Evolutionary conservation across 2,797 vertebrate species (phyloP).

Genomic region (Emydoidea blandingii): DNA sequence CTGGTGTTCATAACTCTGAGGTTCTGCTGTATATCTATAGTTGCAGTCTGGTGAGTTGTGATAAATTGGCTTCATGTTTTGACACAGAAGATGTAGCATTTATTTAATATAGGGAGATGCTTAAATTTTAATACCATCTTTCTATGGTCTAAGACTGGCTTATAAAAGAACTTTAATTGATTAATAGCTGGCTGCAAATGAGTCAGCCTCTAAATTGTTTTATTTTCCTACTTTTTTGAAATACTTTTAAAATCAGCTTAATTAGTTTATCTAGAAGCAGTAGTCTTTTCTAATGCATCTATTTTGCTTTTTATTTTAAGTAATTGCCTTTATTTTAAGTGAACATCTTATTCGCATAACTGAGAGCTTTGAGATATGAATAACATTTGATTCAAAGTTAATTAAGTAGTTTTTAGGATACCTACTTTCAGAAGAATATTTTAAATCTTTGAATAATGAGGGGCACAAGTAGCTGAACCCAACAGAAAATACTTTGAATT

Average conservation of each 20-base stretch:
- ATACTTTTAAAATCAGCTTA: background rate
- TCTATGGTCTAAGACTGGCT: background rate
- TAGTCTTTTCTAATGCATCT: background rate
- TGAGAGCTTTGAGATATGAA: background rate
- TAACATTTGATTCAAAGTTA: background rate
- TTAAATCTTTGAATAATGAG: background rate
- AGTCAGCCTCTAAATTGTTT: background rate
- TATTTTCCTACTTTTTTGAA: background rate
- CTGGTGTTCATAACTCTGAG: too few relatives aligned
- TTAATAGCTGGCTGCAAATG: background rate
- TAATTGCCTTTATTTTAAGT: background rate
- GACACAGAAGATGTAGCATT: background rate
- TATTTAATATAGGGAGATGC: background rate
- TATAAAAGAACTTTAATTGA: background rate
- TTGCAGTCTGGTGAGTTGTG: background rate
- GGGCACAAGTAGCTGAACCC: background rate
- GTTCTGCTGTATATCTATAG: background rate
- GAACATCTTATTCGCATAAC: background rate
- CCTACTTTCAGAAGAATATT: background rate
- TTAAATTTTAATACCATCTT: background rate
- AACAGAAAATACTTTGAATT: background rate
- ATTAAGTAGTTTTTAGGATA: background rate
- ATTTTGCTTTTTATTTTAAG: background rate
- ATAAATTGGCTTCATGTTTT: background rate
- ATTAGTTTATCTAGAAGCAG: background rate